phyloP scores from a whole-genome alignment of 2,888 invertebrate genomes.

The Invenusta paracnida region DNA sequence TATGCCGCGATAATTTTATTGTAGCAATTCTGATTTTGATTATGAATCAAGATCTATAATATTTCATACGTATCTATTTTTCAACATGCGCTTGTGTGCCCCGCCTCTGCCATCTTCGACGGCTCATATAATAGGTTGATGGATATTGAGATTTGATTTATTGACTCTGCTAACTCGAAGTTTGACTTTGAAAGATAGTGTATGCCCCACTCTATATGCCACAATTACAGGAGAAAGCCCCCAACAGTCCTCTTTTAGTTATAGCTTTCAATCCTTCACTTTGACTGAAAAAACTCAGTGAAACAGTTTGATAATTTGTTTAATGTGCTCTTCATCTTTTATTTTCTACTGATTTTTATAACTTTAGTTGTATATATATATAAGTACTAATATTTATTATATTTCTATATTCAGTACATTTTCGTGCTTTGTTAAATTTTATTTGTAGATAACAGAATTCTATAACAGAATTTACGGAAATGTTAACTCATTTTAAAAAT shows the following conservation, averaged over 20 bases:
- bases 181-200: slow-evolving; percentile 20
- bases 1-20: too few relatives aligned
- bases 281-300: background rate
- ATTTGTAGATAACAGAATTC: too few relatives aligned
- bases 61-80: background rate
- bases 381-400: background rate
- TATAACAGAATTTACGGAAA: too few relatives aligned
- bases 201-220: slow-evolving; percentile 6
- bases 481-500: too few relatives aligned
- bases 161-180: background rate
- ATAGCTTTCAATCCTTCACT: background rate
- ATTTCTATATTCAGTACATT: background rate
- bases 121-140: slow-evolving; percentile 25
- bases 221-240: too few relatives aligned
- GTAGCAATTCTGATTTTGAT: slow-evolving; percentile 19
- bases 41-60: background rate
- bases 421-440: too few relatives aligned
- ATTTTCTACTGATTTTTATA: background rate
- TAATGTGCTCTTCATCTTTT: background rate
- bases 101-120: background rate
- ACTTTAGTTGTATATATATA: background rate
- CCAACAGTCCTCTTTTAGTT: background rate
- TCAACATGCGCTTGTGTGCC: background rate
- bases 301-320: background rate
- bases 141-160: slow-evolving; percentile 18